Percentiles rank a stretch among this genome's conserved stretches.
These are phyloP conservation scores for Thunnus thynnus DNA, from an alignment of 2,113 vertebrate genomes.

Conservation along the genomic window DNA sequence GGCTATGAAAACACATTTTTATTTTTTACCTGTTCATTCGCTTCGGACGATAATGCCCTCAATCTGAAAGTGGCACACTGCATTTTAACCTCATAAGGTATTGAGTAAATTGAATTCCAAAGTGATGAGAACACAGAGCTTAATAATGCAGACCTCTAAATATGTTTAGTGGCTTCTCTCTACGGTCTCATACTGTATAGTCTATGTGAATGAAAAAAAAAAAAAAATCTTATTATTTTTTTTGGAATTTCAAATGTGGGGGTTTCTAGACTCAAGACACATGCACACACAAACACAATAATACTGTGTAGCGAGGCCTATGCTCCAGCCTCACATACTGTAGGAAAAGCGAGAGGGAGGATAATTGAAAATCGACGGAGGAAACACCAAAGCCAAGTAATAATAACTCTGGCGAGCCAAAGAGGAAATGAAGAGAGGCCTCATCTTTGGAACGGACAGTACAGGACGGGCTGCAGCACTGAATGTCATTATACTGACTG, in stretches of 20 bases:
- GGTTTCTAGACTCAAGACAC: conserved; percentile 16
- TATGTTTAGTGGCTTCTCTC: conserved; percentile 27
- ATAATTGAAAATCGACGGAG: conserved; percentile 76
- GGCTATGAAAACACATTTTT: background rate
- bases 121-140: background rate
- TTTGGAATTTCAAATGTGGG: conserved; percentile 18
- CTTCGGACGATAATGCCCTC: conserved; percentile 26
- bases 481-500: conserved; percentile 79
- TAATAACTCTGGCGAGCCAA: conserved; percentile 69
- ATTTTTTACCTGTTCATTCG: background rate
- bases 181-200: background rate
- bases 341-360: conserved; percentile 49
- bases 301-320: background rate
- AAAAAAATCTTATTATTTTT: conserved; percentile 34
- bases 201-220: conserved; percentile 13
- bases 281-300: conserved; percentile 18
- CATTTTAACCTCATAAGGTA: conserved; percentile 23
- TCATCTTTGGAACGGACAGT: conserved; percentile 68
- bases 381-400: conserved; percentile 72
- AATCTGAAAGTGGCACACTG: conserved; percentile 12
- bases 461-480: conserved; percentile 49
- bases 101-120: conserved; percentile 46
- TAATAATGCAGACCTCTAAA: conserved; percentile 6
- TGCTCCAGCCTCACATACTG: background rate
- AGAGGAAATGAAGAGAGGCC: conserved; percentile 80